A percentile compares a stretch with the other conserved stretches of the same genome.
phyloP scores from a whole-genome alignment of 1,140 invertebrate species.

The Campoletis sonorensis region DNA sequence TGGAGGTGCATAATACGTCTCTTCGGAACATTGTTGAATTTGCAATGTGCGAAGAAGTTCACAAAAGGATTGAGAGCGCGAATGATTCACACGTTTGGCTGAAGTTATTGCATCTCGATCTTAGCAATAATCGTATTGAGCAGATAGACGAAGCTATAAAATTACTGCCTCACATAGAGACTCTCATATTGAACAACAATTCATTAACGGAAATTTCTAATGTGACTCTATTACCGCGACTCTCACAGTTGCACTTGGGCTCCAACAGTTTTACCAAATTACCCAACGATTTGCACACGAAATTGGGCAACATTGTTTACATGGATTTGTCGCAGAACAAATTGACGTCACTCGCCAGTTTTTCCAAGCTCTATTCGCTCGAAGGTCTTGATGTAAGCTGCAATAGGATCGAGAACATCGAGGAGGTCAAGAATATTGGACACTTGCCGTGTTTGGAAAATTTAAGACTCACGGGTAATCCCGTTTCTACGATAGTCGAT shows the following conservation, averaged over 20 bases:
- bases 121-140: conserved; percentile 88
- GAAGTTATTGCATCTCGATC: conserved; percentile 80
- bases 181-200: conserved; percentile 87
- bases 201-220: conserved; percentile 85
- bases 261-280: conserved; percentile 85
- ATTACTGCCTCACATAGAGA: conserved; percentile 86
- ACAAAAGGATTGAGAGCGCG: conserved; percentile 75
- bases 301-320: conserved; percentile 91
- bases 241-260: conserved; percentile 84
- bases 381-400: conserved; percentile 91
- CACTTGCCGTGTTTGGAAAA: conserved; percentile 91
- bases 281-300: conserved; percentile 87
- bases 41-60: conserved; percentile 86
- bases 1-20: conserved; percentile 81
- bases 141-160: conserved; percentile 88
- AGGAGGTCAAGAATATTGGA: conserved; percentile 88
- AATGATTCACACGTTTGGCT: conserved; percentile 75
- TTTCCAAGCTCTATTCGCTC: conserved; percentile 90
- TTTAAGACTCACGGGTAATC: conserved; percentile 91
- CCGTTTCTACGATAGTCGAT: conserved; percentile 90
- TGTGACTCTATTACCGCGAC: conserved; percentile 85
- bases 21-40: conserved; percentile 82
- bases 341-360: conserved; percentile 84
- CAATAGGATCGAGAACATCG: conserved; percentile 88
- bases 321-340: conserved; percentile 93